A percentile compares a stretch with the other conserved stretches of the same genome.
phyloP scores from a whole-genome alignment of 2,888 invertebrate genomes.

The Lasioglossum marginatum region DNA sequence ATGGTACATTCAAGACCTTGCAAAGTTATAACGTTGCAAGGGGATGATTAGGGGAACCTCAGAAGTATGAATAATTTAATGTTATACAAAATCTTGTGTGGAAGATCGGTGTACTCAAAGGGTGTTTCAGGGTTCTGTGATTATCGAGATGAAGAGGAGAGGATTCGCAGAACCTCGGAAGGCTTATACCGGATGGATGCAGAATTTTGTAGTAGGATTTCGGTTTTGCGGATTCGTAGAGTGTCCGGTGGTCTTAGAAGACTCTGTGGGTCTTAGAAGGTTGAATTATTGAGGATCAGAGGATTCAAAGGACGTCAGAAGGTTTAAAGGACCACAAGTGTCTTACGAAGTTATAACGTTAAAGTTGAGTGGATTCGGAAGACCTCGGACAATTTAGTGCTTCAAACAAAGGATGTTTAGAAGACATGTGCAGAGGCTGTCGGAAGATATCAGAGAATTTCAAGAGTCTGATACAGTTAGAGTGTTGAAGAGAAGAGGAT shows the following conservation, averaged over 20 bases:
- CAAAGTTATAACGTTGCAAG: not conserved
- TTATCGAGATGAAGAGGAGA: not conserved
- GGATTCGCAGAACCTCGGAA: not conserved
- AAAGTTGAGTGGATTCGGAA: not conserved
- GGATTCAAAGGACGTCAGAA: not conserved
- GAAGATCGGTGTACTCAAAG: not conserved
- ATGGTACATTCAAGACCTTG: not conserved
- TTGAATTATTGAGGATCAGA: not conserved
- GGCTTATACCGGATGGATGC: not conserved
- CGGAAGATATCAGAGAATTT: too few species aligned
- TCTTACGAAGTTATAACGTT: not conserved
- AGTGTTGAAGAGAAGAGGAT: not conserved
- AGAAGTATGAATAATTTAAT: not conserved
- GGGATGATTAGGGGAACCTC: not conserved
- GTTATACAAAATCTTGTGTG: not conserved
- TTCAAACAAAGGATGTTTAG: not conserved
- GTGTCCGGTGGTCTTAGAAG: not conserved
- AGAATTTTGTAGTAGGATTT: not conserved
- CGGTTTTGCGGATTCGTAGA: not conserved
- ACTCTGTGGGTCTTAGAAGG: not conserved
- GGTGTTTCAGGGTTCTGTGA: not conserved
- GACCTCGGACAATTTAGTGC: not conserved
- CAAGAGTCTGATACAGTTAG: too few species aligned
- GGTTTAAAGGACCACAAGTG: not conserved
- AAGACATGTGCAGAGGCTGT: not conserved